A percentile compares a stretch with the other conserved stretches of the same genome.
phyloP scores from a whole-genome alignment of 2,113 vertebrate genomes.

The Anarhynchus alexandrinus region DNA sequence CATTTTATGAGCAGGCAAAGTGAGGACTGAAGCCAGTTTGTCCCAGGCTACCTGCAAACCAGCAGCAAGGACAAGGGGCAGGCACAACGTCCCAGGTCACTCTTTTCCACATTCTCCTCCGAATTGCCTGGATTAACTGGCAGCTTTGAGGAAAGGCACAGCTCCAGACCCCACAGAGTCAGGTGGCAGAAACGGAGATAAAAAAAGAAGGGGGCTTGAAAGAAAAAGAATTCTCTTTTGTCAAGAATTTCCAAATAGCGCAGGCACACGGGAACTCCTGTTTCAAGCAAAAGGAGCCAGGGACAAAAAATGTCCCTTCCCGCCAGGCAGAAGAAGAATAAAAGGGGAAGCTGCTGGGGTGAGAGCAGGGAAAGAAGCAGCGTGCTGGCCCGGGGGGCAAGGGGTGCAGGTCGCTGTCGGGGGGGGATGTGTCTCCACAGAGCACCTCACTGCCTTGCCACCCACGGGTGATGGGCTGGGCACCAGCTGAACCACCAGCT shows the following conservation, averaged over 20 bases:
- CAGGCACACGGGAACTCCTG: background rate
- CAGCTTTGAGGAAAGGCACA: background rate
- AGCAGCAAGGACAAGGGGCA: background rate
- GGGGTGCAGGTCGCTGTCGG: no score
- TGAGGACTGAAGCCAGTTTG: background rate
- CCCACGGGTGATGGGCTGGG: rapidly evolving
- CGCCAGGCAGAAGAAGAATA: background rate
- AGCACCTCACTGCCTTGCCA: background rate
- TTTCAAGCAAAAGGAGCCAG: background rate
- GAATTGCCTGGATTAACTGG: background rate
- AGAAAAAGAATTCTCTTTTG: background rate
- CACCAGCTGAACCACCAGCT: background rate
- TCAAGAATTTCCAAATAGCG: constrained; percentile 52
- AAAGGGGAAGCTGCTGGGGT: background rate
- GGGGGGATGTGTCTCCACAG: background rate
- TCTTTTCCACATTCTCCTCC: background rate
- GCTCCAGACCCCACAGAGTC: background rate
- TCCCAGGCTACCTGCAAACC: background rate
- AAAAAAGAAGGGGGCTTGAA: background rate
- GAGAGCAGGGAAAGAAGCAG: background rate
- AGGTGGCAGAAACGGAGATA: background rate
- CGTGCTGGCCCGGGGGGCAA: background rate
- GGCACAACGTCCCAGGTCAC: background rate
- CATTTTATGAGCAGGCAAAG: background rate
- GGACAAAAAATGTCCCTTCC: background rate